Evolutionary conservation across 2,888 invertebrate species (phyloP), one percentile per base, ranked within the genome.

Genomic region (Ischnura elegans): DNA sequence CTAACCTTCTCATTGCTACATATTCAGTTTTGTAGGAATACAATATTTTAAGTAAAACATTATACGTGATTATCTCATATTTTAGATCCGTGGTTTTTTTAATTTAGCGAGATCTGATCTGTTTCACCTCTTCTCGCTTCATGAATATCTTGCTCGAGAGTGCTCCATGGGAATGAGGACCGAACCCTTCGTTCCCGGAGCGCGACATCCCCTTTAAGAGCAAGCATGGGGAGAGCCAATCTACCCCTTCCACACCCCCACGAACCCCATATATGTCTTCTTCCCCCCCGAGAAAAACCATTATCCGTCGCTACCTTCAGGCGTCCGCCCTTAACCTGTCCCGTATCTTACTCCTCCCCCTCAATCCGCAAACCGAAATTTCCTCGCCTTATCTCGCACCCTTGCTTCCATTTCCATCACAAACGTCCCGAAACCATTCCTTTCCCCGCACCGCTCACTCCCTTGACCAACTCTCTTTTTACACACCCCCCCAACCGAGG

Each of bases 281-380:
- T 25, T 61, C 61, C 61, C 61, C 25, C 25, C n/a, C 61, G 25
- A 13, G 25, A 61, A 61, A 61, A 61, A 61, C 61, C 61, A 61
- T 61, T 61, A 61, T 61, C 61, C 61, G 51, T 51, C 51, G 61
- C 61, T 61, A 61, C 61, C 61, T 61, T 61, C 61, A 61, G 61
- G 61, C 61, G 19, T 61, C 25, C 61, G 21, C 61, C 25, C 25
- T 21, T 61, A 61, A 21, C 61, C 51, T 61, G n/a, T n/a, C 61
- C 61, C 61, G 61, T 61, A 61, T 61, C 61, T 61, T 61, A 6
- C 19, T 47, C 61, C 61, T 25, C 61, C 61, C n/a, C 61, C 61
- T 61, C 61, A 61, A 61, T 61, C 61, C 61, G n/a, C 61, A 61
- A 13, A 25, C 61, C 25, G 61, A 61, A 61, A 61, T 61, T 61